A percentile compares a stretch with the other conserved stretches of the same genome.
These are phyloP conservation scores for Enteromius radiatus DNA, from an alignment of 2,797 vertebrate species.

Conservation along the genomic window DNA sequence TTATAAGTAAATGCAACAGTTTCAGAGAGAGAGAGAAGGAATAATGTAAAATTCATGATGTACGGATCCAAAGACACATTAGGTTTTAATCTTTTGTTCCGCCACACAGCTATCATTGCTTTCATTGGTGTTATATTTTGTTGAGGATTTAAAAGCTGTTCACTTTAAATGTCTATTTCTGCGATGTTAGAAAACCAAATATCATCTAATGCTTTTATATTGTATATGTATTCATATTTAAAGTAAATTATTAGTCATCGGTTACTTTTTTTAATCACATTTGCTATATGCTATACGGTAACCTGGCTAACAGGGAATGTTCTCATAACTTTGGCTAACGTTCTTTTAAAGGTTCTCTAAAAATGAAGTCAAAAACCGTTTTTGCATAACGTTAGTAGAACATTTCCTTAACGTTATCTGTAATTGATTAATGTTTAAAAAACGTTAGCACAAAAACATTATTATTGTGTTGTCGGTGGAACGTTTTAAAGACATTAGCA, in stretches of 20 bases:
- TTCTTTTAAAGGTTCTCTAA: too few relatives aligned
- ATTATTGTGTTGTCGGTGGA: too few relatives aligned
- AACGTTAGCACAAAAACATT: too few relatives aligned
- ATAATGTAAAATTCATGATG: constrained; percentile 42
- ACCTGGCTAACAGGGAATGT: too few relatives aligned
- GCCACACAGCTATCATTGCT: background rate
- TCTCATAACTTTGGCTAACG: too few relatives aligned
- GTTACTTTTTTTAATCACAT: constrained; percentile 2
- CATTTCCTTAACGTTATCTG: too few relatives aligned
- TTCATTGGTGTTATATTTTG: constrained; percentile 4
- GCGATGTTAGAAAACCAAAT: background rate
- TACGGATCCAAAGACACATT: constrained; percentile 34
- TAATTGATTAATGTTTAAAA: too few relatives aligned
- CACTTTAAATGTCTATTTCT: constrained; percentile 23
- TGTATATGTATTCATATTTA: background rate
- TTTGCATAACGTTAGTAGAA: too few relatives aligned
- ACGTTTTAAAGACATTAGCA: too few relatives aligned
- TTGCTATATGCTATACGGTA: background rate
- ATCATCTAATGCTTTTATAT: constrained; percentile 13
- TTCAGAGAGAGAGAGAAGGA: constrained; percentile 34
- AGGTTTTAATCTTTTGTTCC: constrained; percentile 26
- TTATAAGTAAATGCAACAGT: constrained; percentile 28
- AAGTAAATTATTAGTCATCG: background rate
- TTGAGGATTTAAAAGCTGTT: constrained; percentile 6
- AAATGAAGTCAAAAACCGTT: too few relatives aligned